Evolutionary conservation across 2,888 invertebrate genomes (phyloP), one percentile per base, ranked within the genome.

Genomic region (Hyppa rectilinea): DNA sequence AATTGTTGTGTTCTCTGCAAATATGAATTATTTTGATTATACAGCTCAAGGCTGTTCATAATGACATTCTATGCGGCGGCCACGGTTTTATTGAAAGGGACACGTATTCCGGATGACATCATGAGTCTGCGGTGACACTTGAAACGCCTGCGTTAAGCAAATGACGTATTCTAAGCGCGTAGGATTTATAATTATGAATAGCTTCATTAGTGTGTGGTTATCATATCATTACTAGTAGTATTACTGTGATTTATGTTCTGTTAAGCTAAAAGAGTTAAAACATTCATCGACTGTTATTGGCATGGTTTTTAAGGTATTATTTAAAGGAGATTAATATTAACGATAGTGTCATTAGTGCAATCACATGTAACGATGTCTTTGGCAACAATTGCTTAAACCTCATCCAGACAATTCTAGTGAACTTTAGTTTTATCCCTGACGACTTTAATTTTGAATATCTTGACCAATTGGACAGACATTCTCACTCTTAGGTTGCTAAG

Each of bases 111-210:
- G 26, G 43, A 34, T 34, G 43, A 55, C 55, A 45, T 55, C 43
- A 55, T 26, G 45, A 45, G 43, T 34, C 20, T 59, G 43, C 31
- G 43, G 43, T 55, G 20, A 55, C 43, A 64, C 43, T 64, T 45
- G 53, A 55, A 12, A 43, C 43, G 26, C 17, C 40, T 23, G 31
- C 31, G 17, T 9, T 43, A 31, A 26, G 14, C 43, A 55, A 45
- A 64, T 45, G 43, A 45, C 34, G 34, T 31, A 64, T 56, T 43
- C 14, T 55, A 31, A 64, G 45, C 20, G 34, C 12, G 4, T 34
- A n/a, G 34, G 31, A 26, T 64, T 55, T 26, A 45, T 23, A 45
- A 17, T 53, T n/a, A n/a, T n/a, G n/a, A 63, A 12, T 26, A n/a
- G 26, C n/a, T 10, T 34, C 34, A 53, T 14, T 52, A n/a, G 2